Conservation (phyloP, 35 echinoderm and acorn worm species). For the Diadema setosum region DNA sequence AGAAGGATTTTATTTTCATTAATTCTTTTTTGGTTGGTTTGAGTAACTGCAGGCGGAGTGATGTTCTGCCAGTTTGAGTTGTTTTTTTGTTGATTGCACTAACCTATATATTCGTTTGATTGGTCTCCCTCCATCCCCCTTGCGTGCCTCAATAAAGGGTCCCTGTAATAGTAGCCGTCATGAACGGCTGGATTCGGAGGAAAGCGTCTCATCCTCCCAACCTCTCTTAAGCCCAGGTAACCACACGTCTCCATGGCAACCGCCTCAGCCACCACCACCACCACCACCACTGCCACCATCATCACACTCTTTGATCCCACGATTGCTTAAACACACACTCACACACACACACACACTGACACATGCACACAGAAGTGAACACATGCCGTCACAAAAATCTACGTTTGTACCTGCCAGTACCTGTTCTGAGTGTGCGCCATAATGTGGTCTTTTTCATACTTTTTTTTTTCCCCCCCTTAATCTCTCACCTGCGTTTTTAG, state of each 20-base stretch:
- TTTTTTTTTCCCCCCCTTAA: no score
- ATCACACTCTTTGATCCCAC: no score
- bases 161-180: conserved; percentile 61
- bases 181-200: conserved; percentile 92
- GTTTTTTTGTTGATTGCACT: conserved; percentile 28
- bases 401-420: background rate
- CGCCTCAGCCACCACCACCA: no score
- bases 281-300: no score
- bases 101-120: background rate
- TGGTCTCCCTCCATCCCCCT: background rate
- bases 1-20: background rate
- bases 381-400: background rate
- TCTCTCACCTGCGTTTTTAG: no score
- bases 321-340: background rate
- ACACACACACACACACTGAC: background rate
- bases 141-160: conserved; percentile 61
- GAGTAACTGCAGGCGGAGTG: no score
- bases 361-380: background rate
- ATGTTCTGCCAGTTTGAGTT: conserved; percentile 36
- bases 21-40: no score
- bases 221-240: conserved; percentile 92
- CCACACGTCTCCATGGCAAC: no score
- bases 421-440: no score
- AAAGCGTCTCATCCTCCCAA: conserved; percentile 89
- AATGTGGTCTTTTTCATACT: no score